Conservation (phyloP, 2,797 vertebrate species). For the Podarcis siculus region DNA sequence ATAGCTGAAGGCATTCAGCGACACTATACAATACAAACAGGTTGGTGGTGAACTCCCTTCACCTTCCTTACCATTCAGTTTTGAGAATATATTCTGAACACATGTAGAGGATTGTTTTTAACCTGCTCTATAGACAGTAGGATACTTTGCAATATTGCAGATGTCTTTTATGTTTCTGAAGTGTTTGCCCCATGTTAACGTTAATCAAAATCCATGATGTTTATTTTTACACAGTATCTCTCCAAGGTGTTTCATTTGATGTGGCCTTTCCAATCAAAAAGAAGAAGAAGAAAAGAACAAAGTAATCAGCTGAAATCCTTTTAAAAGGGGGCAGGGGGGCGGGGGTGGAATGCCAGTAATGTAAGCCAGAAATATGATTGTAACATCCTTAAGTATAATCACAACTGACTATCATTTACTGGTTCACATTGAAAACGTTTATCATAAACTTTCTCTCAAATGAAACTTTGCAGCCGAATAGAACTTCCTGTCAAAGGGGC, state of each 20-base stretch:
- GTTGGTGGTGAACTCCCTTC: not conserved
- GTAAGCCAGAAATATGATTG: constrained; percentile 3
- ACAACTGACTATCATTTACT: constrained; percentile 41
- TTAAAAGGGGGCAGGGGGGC: accelerated
- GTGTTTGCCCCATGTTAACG: constrained; percentile 12
- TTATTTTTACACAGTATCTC: constrained; percentile 20
- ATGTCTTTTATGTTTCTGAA: constrained; percentile 34
- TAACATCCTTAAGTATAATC: constrained; percentile 47
- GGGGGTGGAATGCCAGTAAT: constrained; percentile 6
- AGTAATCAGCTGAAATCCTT: constrained; percentile 28
- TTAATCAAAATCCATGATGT: constrained; percentile 32
- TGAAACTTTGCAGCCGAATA: constrained; percentile 55
- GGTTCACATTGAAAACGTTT: constrained; percentile 44
- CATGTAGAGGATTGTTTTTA: no score
- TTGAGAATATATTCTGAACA: not conserved
- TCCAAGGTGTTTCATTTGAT: constrained; percentile 31
- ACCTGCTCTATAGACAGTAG: not conserved
- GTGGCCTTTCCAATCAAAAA: constrained; percentile 31
- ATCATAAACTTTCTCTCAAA: constrained; percentile 55
- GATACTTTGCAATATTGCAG: not conserved
- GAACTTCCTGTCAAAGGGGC: constrained; percentile 47
- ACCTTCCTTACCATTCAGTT: not conserved
- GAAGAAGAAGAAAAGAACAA: not conserved
- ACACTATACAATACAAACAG: no score
- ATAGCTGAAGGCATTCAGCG: no score